phyloP scores from a whole-genome alignment of 92 coral and sea anemone genomes.

The Anthopleura xanthogrammica region DNA sequence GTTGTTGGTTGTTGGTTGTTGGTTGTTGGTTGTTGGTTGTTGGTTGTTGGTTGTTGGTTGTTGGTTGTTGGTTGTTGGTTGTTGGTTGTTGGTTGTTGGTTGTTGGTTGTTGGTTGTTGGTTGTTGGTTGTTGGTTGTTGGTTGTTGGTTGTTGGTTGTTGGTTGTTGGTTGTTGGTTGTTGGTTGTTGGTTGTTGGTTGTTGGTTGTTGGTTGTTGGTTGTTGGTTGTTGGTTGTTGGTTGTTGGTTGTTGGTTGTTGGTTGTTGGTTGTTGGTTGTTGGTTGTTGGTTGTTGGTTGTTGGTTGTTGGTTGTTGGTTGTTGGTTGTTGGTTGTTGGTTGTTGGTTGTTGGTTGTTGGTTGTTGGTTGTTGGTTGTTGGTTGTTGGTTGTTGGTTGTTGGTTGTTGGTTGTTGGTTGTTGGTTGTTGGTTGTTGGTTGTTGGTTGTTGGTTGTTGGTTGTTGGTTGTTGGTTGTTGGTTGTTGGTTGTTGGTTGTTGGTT shows the following conservation, averaged over 20 bases:
- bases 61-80: background rate
- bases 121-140: background rate
- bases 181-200: background rate
- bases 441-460: background rate
- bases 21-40: background rate
- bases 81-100: background rate
- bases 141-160: background rate
- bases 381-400: background rate
- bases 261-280: background rate
- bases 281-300: background rate
- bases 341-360: background rate
- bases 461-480: too few relatives aligned
- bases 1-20: too few relatives aligned
- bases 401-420: background rate
- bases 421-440: background rate
- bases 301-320: background rate
- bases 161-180: background rate
- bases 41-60: background rate
- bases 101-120: background rate
- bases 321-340: background rate
- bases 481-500: too few relatives aligned
- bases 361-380: background rate
- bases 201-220: background rate
- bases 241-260: background rate
- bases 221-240: background rate